A percentile compares a stretch with the other conserved stretches of the same genome.
Conservation (phyloP, 2,113 vertebrate genomes). For the Callithrix jacchus region DNA sequence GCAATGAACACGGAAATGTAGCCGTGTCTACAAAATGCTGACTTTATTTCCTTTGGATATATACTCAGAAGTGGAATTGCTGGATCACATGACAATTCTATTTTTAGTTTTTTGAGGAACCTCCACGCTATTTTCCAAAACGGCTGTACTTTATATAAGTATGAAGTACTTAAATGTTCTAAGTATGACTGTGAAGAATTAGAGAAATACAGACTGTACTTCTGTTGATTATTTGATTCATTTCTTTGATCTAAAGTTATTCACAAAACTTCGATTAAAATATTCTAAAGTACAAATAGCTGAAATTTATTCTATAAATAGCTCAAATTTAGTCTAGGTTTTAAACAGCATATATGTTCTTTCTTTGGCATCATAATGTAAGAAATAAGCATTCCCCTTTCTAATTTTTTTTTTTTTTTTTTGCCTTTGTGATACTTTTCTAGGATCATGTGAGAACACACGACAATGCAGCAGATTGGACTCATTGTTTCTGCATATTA, state of each 20-base stretch:
- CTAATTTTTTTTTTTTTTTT: not conserved
- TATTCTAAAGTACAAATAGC: not conserved
- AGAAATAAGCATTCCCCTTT: not conserved
- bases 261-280: constrained; percentile 23
- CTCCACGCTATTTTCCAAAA: not conserved
- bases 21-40: not conserved
- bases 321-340: not conserved
- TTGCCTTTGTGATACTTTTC: not conserved
- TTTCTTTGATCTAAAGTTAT: not conserved
- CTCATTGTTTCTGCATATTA: not conserved
- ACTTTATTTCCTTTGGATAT: not conserved
- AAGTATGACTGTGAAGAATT: not conserved
- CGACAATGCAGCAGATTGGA: not conserved
- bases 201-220: not conserved
- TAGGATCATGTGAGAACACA: not conserved
- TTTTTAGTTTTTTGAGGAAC: not conserved
- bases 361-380: not conserved
- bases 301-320: not conserved
- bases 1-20: not conserved
- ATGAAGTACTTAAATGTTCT: not conserved
- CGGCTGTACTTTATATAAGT: not conserved
- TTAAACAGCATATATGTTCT: not conserved
- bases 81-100: not conserved
- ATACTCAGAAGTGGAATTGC: not conserved
- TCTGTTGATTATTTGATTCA: not conserved